Conservation (phyloP, 2,888 invertebrate species). For the Alitta virens region DNA sequence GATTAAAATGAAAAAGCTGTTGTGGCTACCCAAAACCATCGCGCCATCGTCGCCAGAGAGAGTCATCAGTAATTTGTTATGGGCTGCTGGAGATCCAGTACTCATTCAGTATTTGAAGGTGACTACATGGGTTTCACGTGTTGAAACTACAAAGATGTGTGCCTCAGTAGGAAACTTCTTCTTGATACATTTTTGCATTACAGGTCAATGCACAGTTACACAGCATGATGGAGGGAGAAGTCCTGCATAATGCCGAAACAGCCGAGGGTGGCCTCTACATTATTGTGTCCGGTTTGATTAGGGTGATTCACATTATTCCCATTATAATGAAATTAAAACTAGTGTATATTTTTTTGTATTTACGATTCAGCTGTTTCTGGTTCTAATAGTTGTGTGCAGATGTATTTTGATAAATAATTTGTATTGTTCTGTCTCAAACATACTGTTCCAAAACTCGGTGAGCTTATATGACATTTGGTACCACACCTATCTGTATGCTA, state of each 20-base stretch:
- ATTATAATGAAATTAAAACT: no score
- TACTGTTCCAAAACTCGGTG: background rate
- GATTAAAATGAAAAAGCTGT: conserved; percentile 60
- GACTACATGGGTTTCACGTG: background rate
- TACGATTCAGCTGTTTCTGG: no score
- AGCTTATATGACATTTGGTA: background rate
- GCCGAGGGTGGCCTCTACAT: conserved; percentile 57
- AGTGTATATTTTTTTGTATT: no score
- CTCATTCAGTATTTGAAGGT: conserved; percentile 52
- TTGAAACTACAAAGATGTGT: background rate
- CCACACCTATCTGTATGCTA: no score
- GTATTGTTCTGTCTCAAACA: background rate
- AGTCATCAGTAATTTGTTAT: conserved; percentile 48
- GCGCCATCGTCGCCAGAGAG: conserved; percentile 51
- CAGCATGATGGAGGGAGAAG: conserved; percentile 51
- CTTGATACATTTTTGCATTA: no score
- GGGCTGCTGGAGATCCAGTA: conserved; percentile 47
- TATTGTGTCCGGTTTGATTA: conserved; percentile 57
- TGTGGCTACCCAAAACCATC: conserved; percentile 50
- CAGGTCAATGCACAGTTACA: conserved; percentile 38
- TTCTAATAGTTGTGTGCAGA: no score
- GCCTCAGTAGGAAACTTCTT: background rate
- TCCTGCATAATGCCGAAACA: conserved; percentile 49
- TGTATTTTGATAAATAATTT: background rate
- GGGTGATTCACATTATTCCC: conserved; percentile 42